Evolutionary conservation across 2,113 vertebrate genomes (phyloP).

Genomic region (Dicentrarchus labrax): DNA sequence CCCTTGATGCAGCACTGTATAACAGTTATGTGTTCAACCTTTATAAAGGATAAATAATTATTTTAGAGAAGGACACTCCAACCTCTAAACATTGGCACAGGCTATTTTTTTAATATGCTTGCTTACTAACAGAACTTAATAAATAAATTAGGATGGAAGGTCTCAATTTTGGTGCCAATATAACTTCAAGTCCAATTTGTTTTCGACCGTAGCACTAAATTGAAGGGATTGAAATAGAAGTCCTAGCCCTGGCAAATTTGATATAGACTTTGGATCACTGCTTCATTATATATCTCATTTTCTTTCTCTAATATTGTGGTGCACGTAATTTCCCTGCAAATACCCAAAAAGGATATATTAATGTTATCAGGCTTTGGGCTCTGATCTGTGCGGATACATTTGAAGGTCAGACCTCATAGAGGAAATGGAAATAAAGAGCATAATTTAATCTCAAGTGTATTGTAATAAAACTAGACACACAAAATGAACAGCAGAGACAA

Average conservation of each 20-base stretch:
- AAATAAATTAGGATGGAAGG: slow-evolving; percentile 58
- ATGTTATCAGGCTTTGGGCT: slow-evolving; percentile 60
- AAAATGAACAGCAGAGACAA: slow-evolving; percentile 37
- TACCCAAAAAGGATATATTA: slow-evolving; percentile 67
- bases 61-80: slow-evolving; percentile 41
- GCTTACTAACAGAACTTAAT: slow-evolving; percentile 46
- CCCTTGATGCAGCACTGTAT: background rate
- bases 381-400: slow-evolving; percentile 66
- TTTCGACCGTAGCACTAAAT: slow-evolving; percentile 54
- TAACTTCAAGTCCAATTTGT: slow-evolving; percentile 68
- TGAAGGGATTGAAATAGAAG: slow-evolving; percentile 61
- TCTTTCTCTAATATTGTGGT: slow-evolving; percentile 56
- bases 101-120: slow-evolving; percentile 40
- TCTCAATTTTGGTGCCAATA: slow-evolving; percentile 54
- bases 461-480: slow-evolving; percentile 61
- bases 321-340: slow-evolving; percentile 71
- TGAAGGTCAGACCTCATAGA: slow-evolving; percentile 72
- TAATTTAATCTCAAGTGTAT: slow-evolving; percentile 75
- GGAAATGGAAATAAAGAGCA: slow-evolving; percentile 71
- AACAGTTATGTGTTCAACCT: slow-evolving; percentile 1
- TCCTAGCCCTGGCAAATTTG: slow-evolving; percentile 46
- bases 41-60: slow-evolving; percentile 12
- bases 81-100: slow-evolving; percentile 43
- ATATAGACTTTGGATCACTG: slow-evolving; percentile 60
- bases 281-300: slow-evolving; percentile 76